Evolutionary conservation across 2,113 vertebrate genomes (phyloP).

Genomic region (Phyllostomus hastatus): DNA sequence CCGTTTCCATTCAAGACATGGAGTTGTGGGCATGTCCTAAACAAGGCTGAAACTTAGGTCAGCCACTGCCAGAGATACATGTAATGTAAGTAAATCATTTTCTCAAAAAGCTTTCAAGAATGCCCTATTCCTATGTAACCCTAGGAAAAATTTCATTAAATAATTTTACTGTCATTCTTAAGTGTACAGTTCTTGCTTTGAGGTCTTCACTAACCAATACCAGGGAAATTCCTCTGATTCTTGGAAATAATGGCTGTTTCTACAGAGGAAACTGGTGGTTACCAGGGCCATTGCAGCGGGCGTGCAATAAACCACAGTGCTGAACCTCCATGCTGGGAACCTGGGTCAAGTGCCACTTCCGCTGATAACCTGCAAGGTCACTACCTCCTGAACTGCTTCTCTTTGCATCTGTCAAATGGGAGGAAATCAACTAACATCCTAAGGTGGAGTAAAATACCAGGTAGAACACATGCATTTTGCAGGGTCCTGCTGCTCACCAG

Average conservation of each 20-base stretch:
- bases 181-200: background rate
- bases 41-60: background rate
- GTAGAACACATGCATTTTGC: background rate
- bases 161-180: background rate
- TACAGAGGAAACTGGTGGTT: background rate
- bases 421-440: background rate
- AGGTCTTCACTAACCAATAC: background rate
- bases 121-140: background rate
- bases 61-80: background rate
- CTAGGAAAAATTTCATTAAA: background rate
- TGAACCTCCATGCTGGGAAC: background rate
- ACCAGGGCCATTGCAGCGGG: background rate
- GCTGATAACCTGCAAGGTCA: background rate
- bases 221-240: background rate
- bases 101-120: background rate
- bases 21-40: background rate
- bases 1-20: background rate
- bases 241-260: conserved; percentile 18
- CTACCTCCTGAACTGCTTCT: background rate
- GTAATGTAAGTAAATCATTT: background rate
- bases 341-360: background rate
- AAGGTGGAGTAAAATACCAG: background rate
- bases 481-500: background rate
- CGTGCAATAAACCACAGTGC: background rate
- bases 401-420: background rate